phyloP scores from a whole-genome alignment of 2,113 vertebrate species.

The Isurus oxyrinchus region DNA sequence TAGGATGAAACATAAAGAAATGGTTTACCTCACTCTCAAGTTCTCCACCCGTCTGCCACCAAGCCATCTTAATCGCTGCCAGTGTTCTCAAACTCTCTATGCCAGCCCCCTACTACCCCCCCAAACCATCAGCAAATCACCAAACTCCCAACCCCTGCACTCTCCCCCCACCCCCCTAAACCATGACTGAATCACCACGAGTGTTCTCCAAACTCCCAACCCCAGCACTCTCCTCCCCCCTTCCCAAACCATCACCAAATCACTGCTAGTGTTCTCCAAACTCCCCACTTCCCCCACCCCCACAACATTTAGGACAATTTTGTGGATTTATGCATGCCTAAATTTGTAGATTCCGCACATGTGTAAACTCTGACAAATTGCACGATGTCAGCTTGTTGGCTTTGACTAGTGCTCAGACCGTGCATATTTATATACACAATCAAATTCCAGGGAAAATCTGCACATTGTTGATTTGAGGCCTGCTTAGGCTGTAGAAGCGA shows the following conservation, averaged over 20 bases:
- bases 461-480: background rate
- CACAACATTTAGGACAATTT: background rate
- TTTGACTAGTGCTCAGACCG: background rate
- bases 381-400: background rate
- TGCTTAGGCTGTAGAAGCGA: background rate
- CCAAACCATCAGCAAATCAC: too few species aligned
- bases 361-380: background rate
- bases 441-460: background rate
- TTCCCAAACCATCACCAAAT: background rate
- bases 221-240: too few species aligned
- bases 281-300: too few species aligned
- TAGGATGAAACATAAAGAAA: background rate
- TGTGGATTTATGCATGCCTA: background rate
- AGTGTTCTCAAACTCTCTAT: too few species aligned
- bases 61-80: background rate
- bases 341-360: background rate
- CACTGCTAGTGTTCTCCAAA: background rate
- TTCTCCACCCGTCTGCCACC: background rate
- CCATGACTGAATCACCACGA: background rate
- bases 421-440: too few species aligned
- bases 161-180: too few species aligned
- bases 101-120: too few species aligned
- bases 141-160: too few species aligned
- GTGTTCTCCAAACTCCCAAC: background rate
- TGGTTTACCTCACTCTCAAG: background rate